phyloP scores from a whole-genome alignment of 2,888 invertebrate species.

The Endotricha flammealis region DNA sequence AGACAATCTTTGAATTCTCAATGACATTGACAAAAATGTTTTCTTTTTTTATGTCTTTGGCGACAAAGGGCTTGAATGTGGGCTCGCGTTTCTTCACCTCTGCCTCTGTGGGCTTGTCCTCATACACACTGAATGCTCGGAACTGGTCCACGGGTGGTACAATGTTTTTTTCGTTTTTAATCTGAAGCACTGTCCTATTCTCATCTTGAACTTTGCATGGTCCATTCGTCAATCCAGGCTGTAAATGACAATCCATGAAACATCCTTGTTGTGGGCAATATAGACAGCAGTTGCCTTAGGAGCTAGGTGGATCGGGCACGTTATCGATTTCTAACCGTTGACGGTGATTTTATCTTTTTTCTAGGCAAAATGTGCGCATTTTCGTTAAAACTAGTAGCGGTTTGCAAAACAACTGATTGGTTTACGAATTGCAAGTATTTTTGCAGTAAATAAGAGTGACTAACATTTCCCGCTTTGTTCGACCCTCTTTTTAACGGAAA shows the following conservation, averaged over 20 bases:
- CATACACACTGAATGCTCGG: slow-evolving; percentile 87
- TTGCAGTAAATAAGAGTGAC: neutral
- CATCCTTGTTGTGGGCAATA: too few relatives aligned
- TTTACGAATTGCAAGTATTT: too few relatives aligned
- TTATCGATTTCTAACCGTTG: too few relatives aligned
- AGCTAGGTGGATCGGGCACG: too few relatives aligned
- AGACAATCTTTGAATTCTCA: slow-evolving; percentile 55
- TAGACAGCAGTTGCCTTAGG: too few relatives aligned
- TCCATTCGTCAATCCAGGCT: slow-evolving; percentile 67
- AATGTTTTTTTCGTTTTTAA: slow-evolving; percentile 72
- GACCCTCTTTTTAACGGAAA: too few relatives aligned
- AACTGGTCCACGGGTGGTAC: slow-evolving; percentile 83
- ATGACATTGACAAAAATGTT: slow-evolving; percentile 51
- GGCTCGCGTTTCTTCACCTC: slow-evolving; percentile 65
- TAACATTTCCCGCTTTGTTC: neutral
- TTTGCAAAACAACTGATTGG: too few relatives aligned
- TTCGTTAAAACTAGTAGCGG: too few relatives aligned
- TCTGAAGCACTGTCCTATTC: slow-evolving; percentile 62
- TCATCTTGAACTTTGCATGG: slow-evolving; percentile 70
- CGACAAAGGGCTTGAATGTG: slow-evolving; percentile 61
- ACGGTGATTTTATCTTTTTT: too few relatives aligned
- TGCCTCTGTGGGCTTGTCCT: slow-evolving; percentile 76
- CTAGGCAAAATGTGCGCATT: too few relatives aligned
- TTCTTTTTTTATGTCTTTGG: slow-evolving; percentile 58
- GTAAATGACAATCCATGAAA: slow-evolving; percentile 18